Percentiles rank a stretch among this genome's conserved stretches.
These are phyloP conservation scores for Carposina sasakii DNA, from an alignment of 1,140 invertebrate species.

Conservation along the genomic window DNA sequence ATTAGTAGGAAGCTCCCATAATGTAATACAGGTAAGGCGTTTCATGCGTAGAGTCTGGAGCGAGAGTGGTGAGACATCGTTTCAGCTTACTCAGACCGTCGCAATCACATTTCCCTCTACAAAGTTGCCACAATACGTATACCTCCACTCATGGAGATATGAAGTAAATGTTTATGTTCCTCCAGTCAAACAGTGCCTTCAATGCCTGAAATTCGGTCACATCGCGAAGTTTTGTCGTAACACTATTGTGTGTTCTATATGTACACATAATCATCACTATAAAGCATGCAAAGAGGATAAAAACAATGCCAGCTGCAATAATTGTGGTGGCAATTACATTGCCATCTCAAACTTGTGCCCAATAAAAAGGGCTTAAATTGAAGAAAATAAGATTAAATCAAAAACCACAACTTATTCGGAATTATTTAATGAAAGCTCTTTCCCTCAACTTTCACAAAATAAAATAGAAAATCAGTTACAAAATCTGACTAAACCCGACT, in stretches of 20 bases:
- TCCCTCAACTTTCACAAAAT: too few relatives aligned
- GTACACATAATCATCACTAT: constrained; percentile 13
- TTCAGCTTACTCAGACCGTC: constrained; percentile 7
- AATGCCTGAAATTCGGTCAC: constrained; percentile 10
- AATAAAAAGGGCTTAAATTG: too few relatives aligned
- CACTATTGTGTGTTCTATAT: constrained; percentile 11
- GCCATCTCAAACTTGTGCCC: too few relatives aligned
- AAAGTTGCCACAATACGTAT: constrained; percentile 3
- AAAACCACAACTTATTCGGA: too few relatives aligned
- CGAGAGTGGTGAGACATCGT: not conserved
- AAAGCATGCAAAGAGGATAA: constrained; percentile 8
- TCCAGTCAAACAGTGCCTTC: constrained; percentile 12
- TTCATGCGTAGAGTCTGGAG: constrained; percentile 4
- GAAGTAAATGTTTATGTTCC: constrained; percentile 10
- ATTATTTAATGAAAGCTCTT: too few relatives aligned
- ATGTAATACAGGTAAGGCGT: constrained; percentile 3
- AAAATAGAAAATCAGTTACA: too few relatives aligned
- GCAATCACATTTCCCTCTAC: constrained; percentile 13
- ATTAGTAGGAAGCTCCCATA: not conserved
- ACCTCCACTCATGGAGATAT: constrained; percentile 10
- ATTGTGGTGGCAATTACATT: too few relatives aligned
- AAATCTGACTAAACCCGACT: too few relatives aligned
- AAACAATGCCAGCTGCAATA: too few relatives aligned
- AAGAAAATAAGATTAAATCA: too few relatives aligned
- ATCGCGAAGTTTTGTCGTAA: constrained; percentile 15